Percentiles rank a stretch among this genome's conserved stretches.
Conservation (phyloP, 2,797 vertebrate genomes). For the Smutsia temminckii region DNA sequence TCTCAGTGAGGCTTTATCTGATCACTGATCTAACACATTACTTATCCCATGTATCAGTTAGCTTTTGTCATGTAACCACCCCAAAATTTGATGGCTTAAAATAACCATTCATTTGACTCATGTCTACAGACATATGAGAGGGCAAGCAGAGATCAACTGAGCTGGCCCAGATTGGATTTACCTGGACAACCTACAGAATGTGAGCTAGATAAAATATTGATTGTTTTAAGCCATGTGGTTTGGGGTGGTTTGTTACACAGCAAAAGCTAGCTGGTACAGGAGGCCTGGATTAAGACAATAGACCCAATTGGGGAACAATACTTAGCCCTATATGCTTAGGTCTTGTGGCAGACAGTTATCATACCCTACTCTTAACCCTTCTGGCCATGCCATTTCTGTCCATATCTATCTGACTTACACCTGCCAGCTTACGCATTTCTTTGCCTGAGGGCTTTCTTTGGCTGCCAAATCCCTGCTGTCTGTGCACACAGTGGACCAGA, state of each 20-base stretch:
- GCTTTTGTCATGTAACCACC: background rate
- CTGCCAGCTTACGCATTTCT: background rate
- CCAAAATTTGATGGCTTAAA: background rate
- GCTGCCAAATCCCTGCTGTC: background rate
- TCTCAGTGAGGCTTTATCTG: background rate
- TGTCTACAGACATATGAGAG: background rate
- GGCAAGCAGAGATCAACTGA: conserved; percentile 5
- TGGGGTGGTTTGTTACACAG: conserved; percentile 3
- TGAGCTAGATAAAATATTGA: conserved; percentile 33
- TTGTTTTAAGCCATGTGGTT: background rate
- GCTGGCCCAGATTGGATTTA: background rate
- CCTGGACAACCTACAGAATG: background rate
- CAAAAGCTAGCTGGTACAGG: background rate
- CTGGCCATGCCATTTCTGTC: background rate
- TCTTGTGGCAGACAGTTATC: background rate
- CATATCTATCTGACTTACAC: background rate
- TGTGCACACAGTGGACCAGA: background rate
- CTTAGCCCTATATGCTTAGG: background rate
- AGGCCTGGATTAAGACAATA: background rate
- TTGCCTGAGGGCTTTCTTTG: conserved; percentile 21
- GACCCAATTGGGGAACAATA: background rate
- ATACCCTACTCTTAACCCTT: background rate
- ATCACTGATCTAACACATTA: background rate
- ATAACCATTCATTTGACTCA: background rate
- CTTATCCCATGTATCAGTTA: background rate